Evolutionary conservation across 2,113 vertebrate species (phyloP), one percentile per base, ranked within the genome.

Genomic region (Corvus hawaiiensis): DNA sequence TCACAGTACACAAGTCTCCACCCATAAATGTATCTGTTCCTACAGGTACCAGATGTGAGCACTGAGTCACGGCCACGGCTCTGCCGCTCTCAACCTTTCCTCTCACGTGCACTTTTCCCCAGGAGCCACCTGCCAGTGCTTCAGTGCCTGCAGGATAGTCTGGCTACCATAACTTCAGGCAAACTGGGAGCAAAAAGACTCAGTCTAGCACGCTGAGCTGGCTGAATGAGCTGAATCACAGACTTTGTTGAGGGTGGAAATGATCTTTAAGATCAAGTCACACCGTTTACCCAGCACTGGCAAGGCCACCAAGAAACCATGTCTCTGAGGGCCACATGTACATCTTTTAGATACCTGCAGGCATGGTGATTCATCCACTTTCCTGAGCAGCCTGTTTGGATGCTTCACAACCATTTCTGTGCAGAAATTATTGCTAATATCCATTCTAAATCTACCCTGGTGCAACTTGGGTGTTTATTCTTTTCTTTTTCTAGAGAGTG

Each of bases 11-110:
- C 7, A 67, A 67, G 27, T 80, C 94, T 71, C 94, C 95, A 97
- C 96, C 96, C 89, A 44, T 77, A 10, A 77, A 62, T 71, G 79
- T 83, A 93, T 95, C 86, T 96, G 96, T 96, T 94, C 86, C 94
- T 97, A 71, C 96, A 95, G 95, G 92, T 94, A 90, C 51, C 46
- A 21, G 54, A 66, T 56, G 54, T 55, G 88, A 89, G 72, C 72
- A 16, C 64, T 90, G 92, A 95, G 85, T 95, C 87, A 91, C 7
- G 11, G 86, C 61, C 16, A 4, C 4, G 46, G 73, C 56, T 84
- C 74, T 91, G 85, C 48, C 17, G 1, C 81, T 33, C 61, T 90
- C 82, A 91, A 4, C 85, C 67, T 86, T 93, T 85, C 79, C 63
- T 92, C 61, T 90, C 75, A 43, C 1, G 7, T 91, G 87, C 62